Conservation (phyloP, 2,888 invertebrate genomes). For the Cosmorhoe ocellata region DNA sequence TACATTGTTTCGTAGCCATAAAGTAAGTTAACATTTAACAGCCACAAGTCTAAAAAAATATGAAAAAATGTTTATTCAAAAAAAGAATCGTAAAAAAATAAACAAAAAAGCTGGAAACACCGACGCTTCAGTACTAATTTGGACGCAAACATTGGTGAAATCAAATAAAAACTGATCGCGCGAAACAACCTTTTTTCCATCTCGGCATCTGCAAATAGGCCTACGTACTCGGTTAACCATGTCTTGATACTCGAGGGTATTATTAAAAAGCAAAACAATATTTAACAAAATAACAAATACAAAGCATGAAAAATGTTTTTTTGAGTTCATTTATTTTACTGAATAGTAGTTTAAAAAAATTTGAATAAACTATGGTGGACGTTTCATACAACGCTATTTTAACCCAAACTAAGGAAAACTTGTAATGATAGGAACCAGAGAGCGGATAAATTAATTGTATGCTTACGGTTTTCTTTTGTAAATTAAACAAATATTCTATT, state of each 20-base stretch:
- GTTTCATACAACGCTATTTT: no score
- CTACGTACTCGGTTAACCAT: constrained; percentile 33
- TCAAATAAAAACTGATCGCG: constrained; percentile 81
- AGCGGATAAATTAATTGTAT: no score
- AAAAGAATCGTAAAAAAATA: constrained; percentile 25
- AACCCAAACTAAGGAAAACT: no score
- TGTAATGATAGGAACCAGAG: no score
- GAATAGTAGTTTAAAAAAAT: no score
- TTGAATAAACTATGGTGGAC: no score
- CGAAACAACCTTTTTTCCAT: constrained; percentile 80
- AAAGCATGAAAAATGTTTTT: no score
- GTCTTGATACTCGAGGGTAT: constrained; percentile 56
- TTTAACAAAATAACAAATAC: background rate
- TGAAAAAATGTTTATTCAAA: constrained; percentile 1
- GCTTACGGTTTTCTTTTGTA: no score
- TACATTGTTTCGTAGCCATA: no score
- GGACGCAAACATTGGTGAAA: constrained; percentile 76
- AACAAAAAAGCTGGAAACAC: constrained; percentile 47
- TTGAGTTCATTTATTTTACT: no score
- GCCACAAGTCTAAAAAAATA: background rate
- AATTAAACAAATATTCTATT: no score
- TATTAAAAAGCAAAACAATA: background rate
- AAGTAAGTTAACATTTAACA: no score
- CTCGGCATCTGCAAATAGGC: constrained; percentile 74
- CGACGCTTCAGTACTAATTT: constrained; percentile 70